Evolutionary conservation across 2,888 invertebrate species (phyloP), one percentile per base, ranked within the genome.

Genomic region (Ormyrus thymus): DNA sequence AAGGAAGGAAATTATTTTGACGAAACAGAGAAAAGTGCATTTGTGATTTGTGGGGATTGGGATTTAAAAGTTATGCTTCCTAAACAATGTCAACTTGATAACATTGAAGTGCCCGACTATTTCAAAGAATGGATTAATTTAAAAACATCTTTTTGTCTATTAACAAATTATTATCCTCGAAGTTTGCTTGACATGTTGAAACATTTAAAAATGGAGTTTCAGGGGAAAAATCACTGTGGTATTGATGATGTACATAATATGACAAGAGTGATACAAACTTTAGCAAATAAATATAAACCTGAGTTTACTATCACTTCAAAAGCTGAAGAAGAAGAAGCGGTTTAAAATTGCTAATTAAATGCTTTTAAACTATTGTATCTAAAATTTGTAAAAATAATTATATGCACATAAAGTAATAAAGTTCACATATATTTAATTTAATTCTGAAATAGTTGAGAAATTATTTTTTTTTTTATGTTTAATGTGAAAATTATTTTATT

Each of bases 41-140:
- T 93, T 87, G 91, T 93, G 0, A 93, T 93, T 0, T 93, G 92
- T 86, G 93, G 93, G 7, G 92, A 93, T 85, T 93, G 93, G 93
- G 92, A 92, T 82, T 86, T 93, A 7, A 90, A 89, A 78, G 88
- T 86, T 1, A 92, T 92, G 91, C 83, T 93, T 46, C 92, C 92
- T 0, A 82, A 82, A 4, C 92, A 93, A 83, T 92, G 92, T 81
- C 58, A 84, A 7, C 83, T 90, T 10, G 90, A 90, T 11, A 84
- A 87, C 2, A 75, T 91, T 45, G 68, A 82, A 6, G 59, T 91
- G 6, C 91, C 90, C 8, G 83, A 79, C 10, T 90, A 91, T 83
- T 91, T 92, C 79, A 85, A 87, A 10, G 82, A 87, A 11, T 93
- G 93, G 93, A 92, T 93, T 70, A 92, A 93, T 85, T 87, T 93